These are phyloP conservation scores for Poecile montanus DNA, from an alignment of 2,797 vertebrate genomes.

Conservation along the genomic window DNA sequence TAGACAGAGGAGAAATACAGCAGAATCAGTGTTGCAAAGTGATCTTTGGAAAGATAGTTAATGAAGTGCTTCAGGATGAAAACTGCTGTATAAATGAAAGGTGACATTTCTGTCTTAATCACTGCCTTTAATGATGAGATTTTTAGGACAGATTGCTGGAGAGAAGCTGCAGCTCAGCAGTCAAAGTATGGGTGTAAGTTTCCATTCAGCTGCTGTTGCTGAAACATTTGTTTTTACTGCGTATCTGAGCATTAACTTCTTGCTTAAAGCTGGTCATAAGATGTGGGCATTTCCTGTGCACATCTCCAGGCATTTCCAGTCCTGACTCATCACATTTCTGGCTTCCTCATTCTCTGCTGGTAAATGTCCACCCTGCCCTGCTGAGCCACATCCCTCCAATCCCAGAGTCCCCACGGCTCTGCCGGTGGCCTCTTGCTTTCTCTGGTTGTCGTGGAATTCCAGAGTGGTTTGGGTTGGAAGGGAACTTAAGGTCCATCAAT, in stretches of 20 bases:
- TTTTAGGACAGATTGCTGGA: neutral
- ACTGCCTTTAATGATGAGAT: constrained; percentile 11
- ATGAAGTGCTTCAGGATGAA: constrained; percentile 54
- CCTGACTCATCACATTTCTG: neutral
- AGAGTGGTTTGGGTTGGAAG: neutral
- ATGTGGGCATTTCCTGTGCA: neutral
- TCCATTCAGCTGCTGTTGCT: neutral
- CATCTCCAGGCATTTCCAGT: neutral
- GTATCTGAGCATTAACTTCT: neutral
- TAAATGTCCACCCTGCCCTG: neutral
- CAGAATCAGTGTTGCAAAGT: constrained; percentile 6
- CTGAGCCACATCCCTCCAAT: neutral
- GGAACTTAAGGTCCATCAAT: neutral
- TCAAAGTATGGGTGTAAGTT: neutral
- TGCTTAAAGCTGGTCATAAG: neutral
- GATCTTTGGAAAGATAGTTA: constrained; percentile 47
- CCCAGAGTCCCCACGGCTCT: neutral
- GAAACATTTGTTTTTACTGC: neutral
- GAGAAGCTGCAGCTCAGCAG: neutral
- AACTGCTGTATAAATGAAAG: neutral
- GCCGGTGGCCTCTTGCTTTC: neutral
- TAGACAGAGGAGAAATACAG: constrained; percentile 45
- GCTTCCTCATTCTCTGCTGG: neutral
- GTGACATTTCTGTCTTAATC: constrained; percentile 49
- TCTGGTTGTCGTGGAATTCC: neutral